Conservation (phyloP, 1,140 invertebrate genomes). For the Caenorhabditis inopinata region DNA sequence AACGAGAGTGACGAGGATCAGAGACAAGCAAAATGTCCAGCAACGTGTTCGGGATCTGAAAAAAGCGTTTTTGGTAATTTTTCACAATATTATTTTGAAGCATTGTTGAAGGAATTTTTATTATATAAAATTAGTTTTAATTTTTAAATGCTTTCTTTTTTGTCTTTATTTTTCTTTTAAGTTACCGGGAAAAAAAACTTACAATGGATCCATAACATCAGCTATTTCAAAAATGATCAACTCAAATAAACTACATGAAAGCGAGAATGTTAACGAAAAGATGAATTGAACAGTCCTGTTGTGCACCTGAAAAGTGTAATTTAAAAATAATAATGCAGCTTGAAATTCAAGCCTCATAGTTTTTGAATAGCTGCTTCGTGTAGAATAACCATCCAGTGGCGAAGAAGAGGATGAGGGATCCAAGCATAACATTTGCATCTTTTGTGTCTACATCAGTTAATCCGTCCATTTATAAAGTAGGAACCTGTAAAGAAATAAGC, state of each 20-base stretch:
- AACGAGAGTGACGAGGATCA: conserved; percentile 84
- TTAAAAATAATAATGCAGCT: neutral
- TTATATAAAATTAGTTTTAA: no score
- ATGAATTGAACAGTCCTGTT: conserved; percentile 86
- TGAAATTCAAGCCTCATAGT: conserved; percentile 79
- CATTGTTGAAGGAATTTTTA: no score
- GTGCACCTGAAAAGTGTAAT: neutral
- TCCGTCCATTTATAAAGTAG: neutral
- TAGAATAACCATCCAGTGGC: conserved; percentile 97
- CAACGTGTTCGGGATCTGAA: neutral
- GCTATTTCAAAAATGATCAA: conserved; percentile 99
- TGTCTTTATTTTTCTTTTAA: neutral
- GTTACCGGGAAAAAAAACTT: conserved; percentile 62
- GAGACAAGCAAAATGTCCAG: conserved; percentile 1
- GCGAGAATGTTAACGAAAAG: conserved; percentile 91
- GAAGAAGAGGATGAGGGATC: conserved; percentile 76
- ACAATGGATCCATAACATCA: conserved; percentile 82
- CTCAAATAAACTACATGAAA: conserved; percentile 99
- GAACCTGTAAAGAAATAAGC: neutral
- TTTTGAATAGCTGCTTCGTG: conserved; percentile 92
- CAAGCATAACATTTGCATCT: conserved; percentile 13
- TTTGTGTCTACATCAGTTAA: conserved; percentile 1
- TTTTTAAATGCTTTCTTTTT: no score
- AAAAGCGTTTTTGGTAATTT: neutral
- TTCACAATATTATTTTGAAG: neutral